phyloP scores from a whole-genome alignment of 2,888 invertebrate genomes.

The Drosophila atripex region DNA sequence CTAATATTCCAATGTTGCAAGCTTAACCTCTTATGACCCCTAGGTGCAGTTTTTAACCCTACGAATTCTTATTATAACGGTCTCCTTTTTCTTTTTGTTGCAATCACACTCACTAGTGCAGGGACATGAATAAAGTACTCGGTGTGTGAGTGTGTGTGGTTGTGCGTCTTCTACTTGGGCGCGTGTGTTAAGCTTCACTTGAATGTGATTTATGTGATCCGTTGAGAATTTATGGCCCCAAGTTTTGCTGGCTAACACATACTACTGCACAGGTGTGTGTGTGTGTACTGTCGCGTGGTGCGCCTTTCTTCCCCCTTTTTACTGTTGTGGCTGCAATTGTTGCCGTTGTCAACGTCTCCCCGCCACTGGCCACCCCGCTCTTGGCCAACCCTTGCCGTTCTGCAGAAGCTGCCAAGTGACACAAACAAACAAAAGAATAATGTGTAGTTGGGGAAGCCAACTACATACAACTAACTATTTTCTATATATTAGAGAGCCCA shows the following conservation, averaged over 20 bases:
- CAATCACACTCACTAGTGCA: conserved; percentile 4
- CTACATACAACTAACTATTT: conserved; percentile 23
- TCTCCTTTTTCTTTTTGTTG: conserved; percentile 16
- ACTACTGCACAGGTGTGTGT: conserved; percentile 16
- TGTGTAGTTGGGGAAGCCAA: conserved; percentile 10
- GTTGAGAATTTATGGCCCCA: conserved; percentile 81
- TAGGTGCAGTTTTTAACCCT: conserved; percentile 23
- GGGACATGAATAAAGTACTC: conserved; percentile 16
- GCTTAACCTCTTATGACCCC: conserved; percentile 26
- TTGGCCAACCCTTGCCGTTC: background rate
- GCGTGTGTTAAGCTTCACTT: conserved; percentile 81
- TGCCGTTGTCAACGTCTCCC: conserved; percentile 49
- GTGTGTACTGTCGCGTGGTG: conserved; percentile 66
- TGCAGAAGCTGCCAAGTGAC: conserved; percentile 62
- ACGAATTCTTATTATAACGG: conserved; percentile 27
- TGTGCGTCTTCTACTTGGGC: conserved; percentile 69
- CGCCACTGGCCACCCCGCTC: conserved; percentile 2
- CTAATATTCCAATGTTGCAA: background rate
- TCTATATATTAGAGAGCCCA: conserved; percentile 17
- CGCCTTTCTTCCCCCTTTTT: conserved; percentile 42
- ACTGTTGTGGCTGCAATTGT: conserved; percentile 50
- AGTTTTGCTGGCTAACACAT: conserved; percentile 69
- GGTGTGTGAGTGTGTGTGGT: conserved; percentile 16
- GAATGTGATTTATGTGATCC: conserved; percentile 83
- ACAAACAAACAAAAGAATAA: conserved; percentile 54